Evolutionary conservation across 2,888 invertebrate species (phyloP), one percentile per base, ranked within the genome.

Genomic region (Masnerella sp.): DNA sequence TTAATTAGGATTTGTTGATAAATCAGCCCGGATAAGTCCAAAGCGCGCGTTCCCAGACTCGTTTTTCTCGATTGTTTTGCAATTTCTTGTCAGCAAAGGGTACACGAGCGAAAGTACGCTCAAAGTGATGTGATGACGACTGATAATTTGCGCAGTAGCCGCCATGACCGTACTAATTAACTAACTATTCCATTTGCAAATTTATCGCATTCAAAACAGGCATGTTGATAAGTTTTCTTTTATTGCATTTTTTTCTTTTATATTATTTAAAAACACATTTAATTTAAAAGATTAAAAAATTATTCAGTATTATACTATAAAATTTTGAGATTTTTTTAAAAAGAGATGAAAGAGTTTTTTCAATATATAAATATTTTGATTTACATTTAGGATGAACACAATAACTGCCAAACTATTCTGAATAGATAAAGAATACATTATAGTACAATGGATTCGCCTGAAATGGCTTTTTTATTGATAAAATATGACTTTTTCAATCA

Each of bases 11-110:
- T 54, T 52, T 12, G 40, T 47, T 54, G 61, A 61, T 69, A 69
- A 68, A 69, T 69, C 69, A 42, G 45, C 38, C 15, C 42, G 52
- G 49, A 36, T 51, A 42, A 59, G 18, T 65, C 38, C 45, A 30
- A 67, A 49, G 51, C 59, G 52, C 59, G 52, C 52, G 54, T 61
- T 69, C 69, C 69, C 69, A 69, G 69, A 62, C 52, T 40, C 54
- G 38, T 52, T 70, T 68, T 68, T 38, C 68, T 68, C 68, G 59
- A 59, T 68, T 69, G 69, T 69, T 71, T 71, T 71, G 70, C 70
- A 71, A 64, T 51, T 64, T 58, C 58, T 51, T 30, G 62, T 70
- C 54, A 56, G 62, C 54, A 28, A 43, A 68, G 68, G 59, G 45
- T 38, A 25, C 59, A 3, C 40, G 64, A 64, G 56, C 64, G 71